These are phyloP conservation scores for Eleginops maclovinus DNA, from an alignment of 2,113 vertebrate genomes.

Conservation along the genomic window DNA sequence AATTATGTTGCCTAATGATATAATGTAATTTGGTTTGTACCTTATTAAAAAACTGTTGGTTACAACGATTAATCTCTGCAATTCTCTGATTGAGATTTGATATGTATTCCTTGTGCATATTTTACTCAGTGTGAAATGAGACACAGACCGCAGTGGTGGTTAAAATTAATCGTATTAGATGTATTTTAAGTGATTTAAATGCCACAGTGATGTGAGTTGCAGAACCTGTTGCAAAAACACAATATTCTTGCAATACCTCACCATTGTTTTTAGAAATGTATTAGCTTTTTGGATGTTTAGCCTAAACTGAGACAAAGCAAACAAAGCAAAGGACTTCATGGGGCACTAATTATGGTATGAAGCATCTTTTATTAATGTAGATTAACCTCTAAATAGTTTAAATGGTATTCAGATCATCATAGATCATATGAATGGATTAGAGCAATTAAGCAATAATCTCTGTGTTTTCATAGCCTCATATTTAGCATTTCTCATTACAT, in stretches of 20 bases:
- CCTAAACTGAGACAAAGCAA: not conserved
- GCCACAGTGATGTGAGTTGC: slow-evolving; percentile 15
- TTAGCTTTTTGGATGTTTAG: slow-evolving; percentile 12
- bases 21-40: slow-evolving; percentile 49
- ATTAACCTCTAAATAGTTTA: slow-evolving; percentile 1
- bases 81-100: slow-evolving; percentile 27
- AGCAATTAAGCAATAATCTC: slow-evolving; percentile 34
- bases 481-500: slow-evolving; percentile 55
- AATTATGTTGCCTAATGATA: slow-evolving; percentile 57
- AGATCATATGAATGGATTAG: slow-evolving; percentile 32
- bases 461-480: slow-evolving; percentile 24
- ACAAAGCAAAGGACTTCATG: no score
- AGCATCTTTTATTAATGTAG: not conserved
- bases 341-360: not conserved
- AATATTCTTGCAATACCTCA: not conserved
- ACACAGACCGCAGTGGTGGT: slow-evolving; percentile 30
- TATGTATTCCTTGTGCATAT: slow-evolving; percentile 33
- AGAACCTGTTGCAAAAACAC: slow-evolving; percentile 18
- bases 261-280: not conserved
- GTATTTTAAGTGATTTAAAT: slow-evolving; percentile 49
- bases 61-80: slow-evolving; percentile 24
- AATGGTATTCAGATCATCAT: no score
- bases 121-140: slow-evolving; percentile 24
- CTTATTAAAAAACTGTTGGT: slow-evolving; percentile 29
- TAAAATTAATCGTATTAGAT: slow-evolving; percentile 42